Evolutionary conservation across 2,888 invertebrate species (phyloP), one percentile per base, ranked within the genome.

Genomic region (Harpalus rubripes): DNA sequence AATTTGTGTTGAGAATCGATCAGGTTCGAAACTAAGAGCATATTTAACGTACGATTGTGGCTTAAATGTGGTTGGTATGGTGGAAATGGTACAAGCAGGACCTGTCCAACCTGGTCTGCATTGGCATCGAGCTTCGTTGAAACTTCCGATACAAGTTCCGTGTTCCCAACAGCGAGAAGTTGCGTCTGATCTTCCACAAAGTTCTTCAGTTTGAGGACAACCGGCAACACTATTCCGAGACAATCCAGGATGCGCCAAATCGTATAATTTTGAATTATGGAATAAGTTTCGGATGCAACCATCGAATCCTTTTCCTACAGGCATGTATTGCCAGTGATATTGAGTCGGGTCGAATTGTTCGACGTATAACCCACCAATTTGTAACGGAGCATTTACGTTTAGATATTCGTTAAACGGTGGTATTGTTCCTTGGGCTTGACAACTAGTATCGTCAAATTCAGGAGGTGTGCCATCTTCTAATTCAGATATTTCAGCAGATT

Each of bases 31-130:
- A 88, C 97, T 97, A 44, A 99, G 92, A 1, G 98, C 98, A 90
- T 98, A 99, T 90, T 98, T 98, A n/a, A 99, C 98, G 91, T 98
- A 99, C 87, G 98, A 98, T 90, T 98, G 97, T 0, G 96, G 95
- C 89, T 97, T 96, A 91, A 99, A 98, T 86, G 98, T 98, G 0
- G 98, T 97, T 0, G 98, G 97, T 72, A 96, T 96, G 0, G 98
- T 98, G 79, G 96, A 95, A 65, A 96, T 94, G 88, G 96, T 95
- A 89, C 98, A 98, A 0, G 96, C 95, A 0, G 96, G 96, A 7
- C 99, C 99, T 0, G 96, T 96, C 96, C 96, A 99, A 8, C 99
- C 99, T 0, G 99, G 98, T 88, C 96, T 95, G 89, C 99, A 99
- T 88, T 97, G 96, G 90, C 99, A 99, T 86, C 96, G 94, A 0